These are phyloP conservation scores for Falcaria lacertinaria DNA, from an alignment of 2,888 invertebrate genomes.

Conservation along the genomic window DNA sequence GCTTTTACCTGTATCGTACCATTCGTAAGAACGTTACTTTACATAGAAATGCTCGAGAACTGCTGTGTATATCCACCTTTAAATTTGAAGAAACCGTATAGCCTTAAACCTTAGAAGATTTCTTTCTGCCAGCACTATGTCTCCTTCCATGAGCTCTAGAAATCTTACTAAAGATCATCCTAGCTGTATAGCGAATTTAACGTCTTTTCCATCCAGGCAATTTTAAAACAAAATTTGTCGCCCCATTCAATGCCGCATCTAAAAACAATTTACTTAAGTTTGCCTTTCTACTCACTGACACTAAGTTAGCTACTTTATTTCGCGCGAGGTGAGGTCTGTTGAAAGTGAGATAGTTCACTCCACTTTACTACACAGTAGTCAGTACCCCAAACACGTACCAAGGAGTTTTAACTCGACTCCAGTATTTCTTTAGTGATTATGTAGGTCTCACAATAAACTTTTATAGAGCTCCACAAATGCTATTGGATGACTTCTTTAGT, in stretches of 20 bases:
- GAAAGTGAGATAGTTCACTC: constrained; percentile 73
- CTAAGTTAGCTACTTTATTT: constrained; percentile 66
- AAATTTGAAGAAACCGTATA: too few species aligned
- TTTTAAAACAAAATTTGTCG: too few species aligned
- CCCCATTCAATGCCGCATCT: constrained; percentile 29
- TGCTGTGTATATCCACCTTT: too few species aligned
- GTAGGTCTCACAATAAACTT: constrained; percentile 11
- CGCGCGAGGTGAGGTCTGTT: constrained; percentile 56
- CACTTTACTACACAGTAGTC: constrained; percentile 36
- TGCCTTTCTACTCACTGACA: background rate
- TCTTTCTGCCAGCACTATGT: too few species aligned
- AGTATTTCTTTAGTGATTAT: constrained; percentile 28
- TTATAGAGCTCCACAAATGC: constrained; percentile 3
- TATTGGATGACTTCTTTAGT: background rate
- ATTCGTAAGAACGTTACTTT: too few species aligned
- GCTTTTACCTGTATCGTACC: too few species aligned
- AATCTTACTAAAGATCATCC: too few species aligned
- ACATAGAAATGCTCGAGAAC: too few species aligned
- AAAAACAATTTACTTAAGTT: constrained; percentile 5
- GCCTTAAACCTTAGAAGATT: too few species aligned
- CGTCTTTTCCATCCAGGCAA: too few species aligned
- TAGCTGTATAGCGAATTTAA: too few species aligned
- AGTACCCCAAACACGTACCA: constrained; percentile 43
- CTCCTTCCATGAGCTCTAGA: too few species aligned
- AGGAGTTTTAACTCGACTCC: constrained; percentile 42